Conservation (phyloP, 2,888 invertebrate genomes). For the Neuroscelio doddi region DNA sequence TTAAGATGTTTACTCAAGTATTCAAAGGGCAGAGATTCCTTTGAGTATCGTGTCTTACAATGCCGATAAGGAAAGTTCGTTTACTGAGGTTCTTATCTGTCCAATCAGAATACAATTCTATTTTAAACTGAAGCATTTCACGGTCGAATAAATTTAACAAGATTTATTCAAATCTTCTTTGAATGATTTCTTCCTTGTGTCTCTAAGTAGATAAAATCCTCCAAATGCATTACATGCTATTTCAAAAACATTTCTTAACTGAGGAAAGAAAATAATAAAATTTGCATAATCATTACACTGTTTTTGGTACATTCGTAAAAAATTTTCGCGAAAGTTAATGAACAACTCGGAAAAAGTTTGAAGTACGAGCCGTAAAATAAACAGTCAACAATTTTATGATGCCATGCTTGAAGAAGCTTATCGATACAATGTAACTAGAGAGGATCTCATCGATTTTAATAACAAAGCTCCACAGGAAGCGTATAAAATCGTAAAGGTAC, state of each 20-base stretch:
- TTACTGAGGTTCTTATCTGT: neutral
- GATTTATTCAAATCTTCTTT: no score
- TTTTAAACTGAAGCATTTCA: neutral
- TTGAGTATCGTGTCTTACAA: constrained; percentile 16
- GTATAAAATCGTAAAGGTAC: constrained; percentile 23
- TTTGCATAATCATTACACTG: no score
- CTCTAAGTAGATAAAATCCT: no score
- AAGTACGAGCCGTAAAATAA: constrained; percentile 18
- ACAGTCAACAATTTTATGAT: constrained; percentile 21
- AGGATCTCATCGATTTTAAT: constrained; percentile 36
- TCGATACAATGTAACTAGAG: no score
- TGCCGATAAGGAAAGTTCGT: no score
- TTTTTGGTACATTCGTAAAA: no score
- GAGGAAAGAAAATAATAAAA: no score
- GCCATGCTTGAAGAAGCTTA: constrained; percentile 3
- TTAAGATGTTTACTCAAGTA: constrained; percentile 13
- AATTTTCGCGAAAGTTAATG: neutral
- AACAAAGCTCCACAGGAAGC: constrained; percentile 22
- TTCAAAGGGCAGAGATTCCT: constrained; percentile 12
- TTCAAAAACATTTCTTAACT: no score
- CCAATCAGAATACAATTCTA: neutral
- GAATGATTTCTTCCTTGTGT: no score
- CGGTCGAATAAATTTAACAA: neutral
- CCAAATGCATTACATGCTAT: no score
- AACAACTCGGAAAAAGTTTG: constrained; percentile 1